Base-by-base conservation (phyloP, 2,113 vertebrate genomes). In the Chaetodon auriga region DNA sequence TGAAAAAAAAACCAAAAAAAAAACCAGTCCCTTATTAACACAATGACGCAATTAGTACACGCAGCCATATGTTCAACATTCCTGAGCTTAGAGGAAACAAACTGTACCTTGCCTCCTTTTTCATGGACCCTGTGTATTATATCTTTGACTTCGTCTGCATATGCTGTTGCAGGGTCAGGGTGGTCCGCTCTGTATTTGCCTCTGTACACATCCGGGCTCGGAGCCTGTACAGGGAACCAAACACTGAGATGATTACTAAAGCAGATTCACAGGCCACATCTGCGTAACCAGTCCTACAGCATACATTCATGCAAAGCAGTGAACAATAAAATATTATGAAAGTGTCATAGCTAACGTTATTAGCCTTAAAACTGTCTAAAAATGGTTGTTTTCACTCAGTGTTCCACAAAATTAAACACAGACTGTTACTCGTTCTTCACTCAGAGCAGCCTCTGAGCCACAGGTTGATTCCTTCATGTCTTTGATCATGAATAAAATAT, bases 121-220 rank as follows among this genome's bases (percentile, higher is more conserved):
- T 90, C 74, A 15, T 96, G 95, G 48, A 94, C 90, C 60, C 94
- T 90, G 25, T 96, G 87, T 43, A 99, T 96, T n/a, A 99, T 95
- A 13, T 95, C 95, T 92, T 94, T 95, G 76, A 99, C 98, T 58
- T 99, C 97, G 53, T 96, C 95, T 75, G 98, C 97, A 55, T 99
- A 99, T 2, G 97, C 98, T 15, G 89, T 89, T 41, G 96, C 96
- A 19, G 97, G 95, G 68, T 99, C 96, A 11, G 91, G 87, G 46
- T 98, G 96, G 65, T 97, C 95, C 36, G 96, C 96, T 72, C 95
- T 95, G 12, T 97, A 99, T 93, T 96, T 97, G n/a, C 98, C 98
- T 94, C 98, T 95, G 93, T 99, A 99, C 68, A 95, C 95, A 88
- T 99, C 97, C 89, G 98, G 98, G 87, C 96, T 96, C 62, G 96